phyloP scores from a whole-genome alignment of 1,140 invertebrate species.

The Lepidurus apus region DNA sequence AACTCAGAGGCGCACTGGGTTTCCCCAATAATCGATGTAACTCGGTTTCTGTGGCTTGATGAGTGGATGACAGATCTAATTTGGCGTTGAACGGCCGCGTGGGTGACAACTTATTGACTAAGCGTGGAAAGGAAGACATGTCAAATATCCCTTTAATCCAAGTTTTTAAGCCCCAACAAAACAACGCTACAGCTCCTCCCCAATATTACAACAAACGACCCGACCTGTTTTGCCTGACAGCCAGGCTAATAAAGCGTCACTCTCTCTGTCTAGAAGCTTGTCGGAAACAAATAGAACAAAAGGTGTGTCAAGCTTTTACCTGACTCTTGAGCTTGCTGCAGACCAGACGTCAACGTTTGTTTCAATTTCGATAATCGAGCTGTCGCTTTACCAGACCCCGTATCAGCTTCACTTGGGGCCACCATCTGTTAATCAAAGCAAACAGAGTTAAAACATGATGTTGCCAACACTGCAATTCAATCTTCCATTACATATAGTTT shows the following conservation, averaged over 20 bases:
- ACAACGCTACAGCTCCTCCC: too few species aligned
- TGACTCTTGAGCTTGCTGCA: slow-evolving; percentile 10
- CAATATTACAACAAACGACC: not conserved
- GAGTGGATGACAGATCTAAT: slow-evolving; percentile 6
- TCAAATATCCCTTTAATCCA: not conserved
- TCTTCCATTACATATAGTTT: too few species aligned
- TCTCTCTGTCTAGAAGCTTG: not conserved
- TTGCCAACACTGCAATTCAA: not conserved
- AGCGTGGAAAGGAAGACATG: not conserved
- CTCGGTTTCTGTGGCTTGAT: not conserved
- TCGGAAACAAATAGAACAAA: not conserved
- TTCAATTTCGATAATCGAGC: slow-evolving; percentile 15
- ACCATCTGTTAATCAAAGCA: slow-evolving; percentile 5
- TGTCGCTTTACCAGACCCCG: not conserved
- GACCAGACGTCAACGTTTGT: slow-evolving; percentile 9
- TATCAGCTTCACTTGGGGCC: not conserved
- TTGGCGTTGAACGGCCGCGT: slow-evolving; percentile 20
- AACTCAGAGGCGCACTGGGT: slow-evolving; percentile 8
- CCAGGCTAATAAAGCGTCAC: not conserved
- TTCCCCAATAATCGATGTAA: slow-evolving; percentile 11
- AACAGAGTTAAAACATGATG: not conserved
- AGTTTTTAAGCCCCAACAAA: too few species aligned
- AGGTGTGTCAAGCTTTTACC: not conserved
- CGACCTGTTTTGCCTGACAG: not conserved
- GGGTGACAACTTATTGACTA: slow-evolving; percentile 11